These are phyloP conservation scores for Aquatica leii DNA, from an alignment of 2,888 invertebrate species.

Conservation along the genomic window DNA sequence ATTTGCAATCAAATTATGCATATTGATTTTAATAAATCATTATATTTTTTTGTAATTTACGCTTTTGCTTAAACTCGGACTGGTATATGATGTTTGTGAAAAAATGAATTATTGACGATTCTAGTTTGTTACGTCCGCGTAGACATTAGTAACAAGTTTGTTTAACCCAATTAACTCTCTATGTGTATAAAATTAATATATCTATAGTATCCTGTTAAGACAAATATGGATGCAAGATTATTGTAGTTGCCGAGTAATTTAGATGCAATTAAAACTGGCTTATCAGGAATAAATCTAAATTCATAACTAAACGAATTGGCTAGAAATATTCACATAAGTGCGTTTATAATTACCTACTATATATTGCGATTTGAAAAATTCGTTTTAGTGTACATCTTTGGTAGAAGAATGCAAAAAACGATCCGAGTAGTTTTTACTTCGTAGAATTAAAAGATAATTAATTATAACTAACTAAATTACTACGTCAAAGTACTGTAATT, in stretches of 20 bases:
- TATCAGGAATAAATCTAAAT: slow-evolving; percentile 22
- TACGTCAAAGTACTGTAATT: slow-evolving; percentile 1
- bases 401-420: not conserved
- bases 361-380: not conserved
- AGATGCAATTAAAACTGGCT: slow-evolving; percentile 26
- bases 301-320: slow-evolving; percentile 15
- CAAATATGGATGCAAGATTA: slow-evolving; percentile 21
- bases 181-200: slow-evolving; percentile 20
- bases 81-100: not conserved
- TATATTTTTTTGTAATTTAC: too few relatives aligned
- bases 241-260: slow-evolving; percentile 20
- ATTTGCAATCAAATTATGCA: too few relatives aligned
- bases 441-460: not conserved
- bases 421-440: not conserved
- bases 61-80: too few relatives aligned
- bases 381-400: not conserved
- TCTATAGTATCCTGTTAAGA: slow-evolving; percentile 23
- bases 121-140: slow-evolving; percentile 15
- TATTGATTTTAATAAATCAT: too few relatives aligned
- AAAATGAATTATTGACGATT: slow-evolving; percentile 7
- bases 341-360: not conserved
- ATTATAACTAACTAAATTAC: slow-evolving; percentile 4
- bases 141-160: slow-evolving; percentile 16
- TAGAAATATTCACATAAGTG: not conserved
- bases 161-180: slow-evolving; percentile 23